Percentiles rank a stretch among this genome's conserved stretches.
Evolutionary conservation across 1,140 invertebrate genomes (phyloP).

Genomic region (Gerris buenoi): DNA sequence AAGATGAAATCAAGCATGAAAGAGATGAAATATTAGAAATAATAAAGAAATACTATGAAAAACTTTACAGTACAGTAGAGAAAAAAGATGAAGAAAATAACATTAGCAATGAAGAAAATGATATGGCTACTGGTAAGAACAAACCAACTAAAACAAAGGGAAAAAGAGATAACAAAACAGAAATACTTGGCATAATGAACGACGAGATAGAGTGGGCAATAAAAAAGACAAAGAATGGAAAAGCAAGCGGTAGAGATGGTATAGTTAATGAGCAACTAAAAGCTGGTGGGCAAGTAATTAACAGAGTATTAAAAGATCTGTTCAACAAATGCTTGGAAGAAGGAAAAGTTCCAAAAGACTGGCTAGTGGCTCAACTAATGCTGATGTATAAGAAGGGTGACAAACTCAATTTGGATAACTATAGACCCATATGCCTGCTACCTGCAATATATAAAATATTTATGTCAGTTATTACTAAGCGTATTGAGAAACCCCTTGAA

Average conservation of each 20-base stretch:
- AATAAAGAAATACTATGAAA: neutral
- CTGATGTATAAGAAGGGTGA: neutral
- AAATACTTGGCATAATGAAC: neutral
- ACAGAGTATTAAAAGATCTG: neutral
- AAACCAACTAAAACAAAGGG: neutral
- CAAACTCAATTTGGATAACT: neutral
- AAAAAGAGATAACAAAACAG: neutral
- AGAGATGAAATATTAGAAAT: neutral
- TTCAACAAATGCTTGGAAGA: neutral
- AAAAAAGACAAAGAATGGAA: neutral
- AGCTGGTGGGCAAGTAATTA: neutral
- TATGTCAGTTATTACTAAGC: neutral
- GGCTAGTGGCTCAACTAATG: neutral
- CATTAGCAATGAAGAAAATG: neutral
- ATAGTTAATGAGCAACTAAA: neutral
- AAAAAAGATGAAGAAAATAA: neutral
- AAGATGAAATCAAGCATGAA: neutral
- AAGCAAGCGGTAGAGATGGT: neutral
- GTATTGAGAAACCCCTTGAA: neutral
- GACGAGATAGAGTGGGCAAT: neutral
- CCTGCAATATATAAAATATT: neutral
- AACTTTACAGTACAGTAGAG: neutral
- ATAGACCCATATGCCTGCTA: neutral
- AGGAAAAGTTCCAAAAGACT: neutral
- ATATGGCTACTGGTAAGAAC: neutral